Percentiles rank a stretch among this genome's conserved stretches.
Evolutionary conservation across 2,113 vertebrate species (phyloP).

Genomic region (Otocyon megalotis): DNA sequence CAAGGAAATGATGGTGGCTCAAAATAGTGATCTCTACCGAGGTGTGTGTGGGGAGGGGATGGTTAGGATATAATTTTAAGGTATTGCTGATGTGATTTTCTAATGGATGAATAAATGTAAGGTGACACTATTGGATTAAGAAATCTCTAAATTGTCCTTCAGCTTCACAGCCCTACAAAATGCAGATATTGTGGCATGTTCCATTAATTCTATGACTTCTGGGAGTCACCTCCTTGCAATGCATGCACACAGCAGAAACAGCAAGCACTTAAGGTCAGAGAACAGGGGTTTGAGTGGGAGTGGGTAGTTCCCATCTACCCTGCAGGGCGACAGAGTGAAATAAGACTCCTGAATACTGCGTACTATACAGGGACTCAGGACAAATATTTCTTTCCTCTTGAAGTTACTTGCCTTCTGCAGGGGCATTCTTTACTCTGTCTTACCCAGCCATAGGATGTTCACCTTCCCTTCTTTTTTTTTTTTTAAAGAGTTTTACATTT

Average conservation of each 20-base stretch:
- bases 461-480: background rate
- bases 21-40: accelerated
- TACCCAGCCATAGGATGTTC: background rate
- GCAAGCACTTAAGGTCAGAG: background rate
- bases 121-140: background rate
- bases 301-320: too few relatives aligned
- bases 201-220: background rate
- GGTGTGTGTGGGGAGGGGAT: background rate
- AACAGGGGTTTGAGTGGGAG: too few relatives aligned
- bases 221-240: background rate
- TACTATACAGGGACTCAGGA: too few relatives aligned
- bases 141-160: background rate
- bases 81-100: background rate
- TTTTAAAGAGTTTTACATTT: background rate
- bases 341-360: background rate
- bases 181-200: accelerated
- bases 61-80: background rate
- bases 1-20: background rate
- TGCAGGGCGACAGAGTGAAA: background rate
- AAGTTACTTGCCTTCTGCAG: accelerated
- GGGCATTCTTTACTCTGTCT: background rate
- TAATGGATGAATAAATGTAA: background rate
- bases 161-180: background rate
- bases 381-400: background rate
- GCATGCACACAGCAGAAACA: background rate